phyloP scores from a whole-genome alignment of 2,113 vertebrate species.

The Hemiprocne comata region DNA sequence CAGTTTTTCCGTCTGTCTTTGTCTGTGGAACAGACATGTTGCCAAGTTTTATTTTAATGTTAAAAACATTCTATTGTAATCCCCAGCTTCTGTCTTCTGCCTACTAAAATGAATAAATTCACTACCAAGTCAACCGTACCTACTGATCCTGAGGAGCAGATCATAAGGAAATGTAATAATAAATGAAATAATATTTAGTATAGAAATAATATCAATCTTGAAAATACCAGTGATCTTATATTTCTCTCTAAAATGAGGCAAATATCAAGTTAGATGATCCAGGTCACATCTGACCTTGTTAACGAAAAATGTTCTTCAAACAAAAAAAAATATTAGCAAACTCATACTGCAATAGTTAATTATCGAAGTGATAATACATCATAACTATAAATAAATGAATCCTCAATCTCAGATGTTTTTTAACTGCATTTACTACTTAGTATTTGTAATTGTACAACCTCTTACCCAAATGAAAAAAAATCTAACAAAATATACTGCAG shows the following conservation, averaged over 20 bases:
- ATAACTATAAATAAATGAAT: neutral
- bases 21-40: neutral
- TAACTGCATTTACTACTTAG: neutral
- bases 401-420: neutral
- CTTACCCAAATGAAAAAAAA: neutral
- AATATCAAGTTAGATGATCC: neutral
- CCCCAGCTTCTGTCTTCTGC: neutral
- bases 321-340: neutral
- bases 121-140: neutral
- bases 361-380: neutral
- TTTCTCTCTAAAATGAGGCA: neutral
- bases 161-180: neutral
- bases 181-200: neutral
- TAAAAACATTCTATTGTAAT: neutral
- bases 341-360: rapidly evolving
- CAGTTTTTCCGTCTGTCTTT: neutral
- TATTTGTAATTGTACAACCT: neutral
- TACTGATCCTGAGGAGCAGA: neutral
- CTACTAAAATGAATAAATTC: neutral
- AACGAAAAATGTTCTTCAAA: neutral
- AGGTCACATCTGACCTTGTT: neutral
- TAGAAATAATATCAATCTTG: neutral
- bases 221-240: neutral
- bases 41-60: neutral
- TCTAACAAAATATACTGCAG: neutral